Percentiles rank a stretch among this genome's conserved stretches.
phyloP scores from a whole-genome alignment of 1,140 invertebrate species.

The Bacillus rossius region DNA sequence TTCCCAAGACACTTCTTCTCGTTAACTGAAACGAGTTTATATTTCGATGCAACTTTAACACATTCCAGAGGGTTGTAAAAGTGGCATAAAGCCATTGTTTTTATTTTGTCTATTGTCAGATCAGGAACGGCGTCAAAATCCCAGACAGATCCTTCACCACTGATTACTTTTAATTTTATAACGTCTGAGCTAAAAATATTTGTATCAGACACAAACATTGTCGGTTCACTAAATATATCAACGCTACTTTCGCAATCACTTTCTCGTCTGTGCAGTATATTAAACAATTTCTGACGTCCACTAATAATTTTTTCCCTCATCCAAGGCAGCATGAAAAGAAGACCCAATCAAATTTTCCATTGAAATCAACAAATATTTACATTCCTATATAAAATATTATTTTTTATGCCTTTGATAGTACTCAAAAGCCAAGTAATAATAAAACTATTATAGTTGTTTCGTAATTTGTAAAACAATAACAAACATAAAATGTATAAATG shows the following conservation, averaged over 20 bases:
- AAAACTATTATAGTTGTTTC: not conserved
- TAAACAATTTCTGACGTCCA: constrained; percentile 40
- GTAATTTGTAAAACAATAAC: no score
- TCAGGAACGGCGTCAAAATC: constrained; percentile 30
- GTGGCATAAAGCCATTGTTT: constrained; percentile 39
- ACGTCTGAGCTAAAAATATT: constrained; percentile 18
- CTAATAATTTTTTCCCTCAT: constrained; percentile 39
- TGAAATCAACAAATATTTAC: no score
- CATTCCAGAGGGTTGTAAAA: constrained; percentile 38
- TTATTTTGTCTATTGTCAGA: constrained; percentile 39
- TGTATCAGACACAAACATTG: constrained; percentile 40
- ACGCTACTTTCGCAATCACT: not conserved
- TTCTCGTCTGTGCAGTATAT: constrained; percentile 32
- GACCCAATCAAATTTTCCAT: not conserved
- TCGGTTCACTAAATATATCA: constrained; percentile 14
- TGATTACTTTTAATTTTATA: constrained; percentile 22
- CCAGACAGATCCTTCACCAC: constrained; percentile 37
- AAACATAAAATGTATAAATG: no score
- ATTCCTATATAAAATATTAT: no score
- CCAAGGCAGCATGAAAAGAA: constrained; percentile 42
- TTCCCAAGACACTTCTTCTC: constrained; percentile 37
- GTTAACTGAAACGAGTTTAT: constrained; percentile 36
- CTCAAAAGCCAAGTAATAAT: not conserved
- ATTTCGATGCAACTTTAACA: constrained; percentile 28
- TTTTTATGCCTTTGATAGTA: no score